Base-by-base conservation (phyloP, 2,888 invertebrate genomes). In the Diarsia dahlii region DNA sequence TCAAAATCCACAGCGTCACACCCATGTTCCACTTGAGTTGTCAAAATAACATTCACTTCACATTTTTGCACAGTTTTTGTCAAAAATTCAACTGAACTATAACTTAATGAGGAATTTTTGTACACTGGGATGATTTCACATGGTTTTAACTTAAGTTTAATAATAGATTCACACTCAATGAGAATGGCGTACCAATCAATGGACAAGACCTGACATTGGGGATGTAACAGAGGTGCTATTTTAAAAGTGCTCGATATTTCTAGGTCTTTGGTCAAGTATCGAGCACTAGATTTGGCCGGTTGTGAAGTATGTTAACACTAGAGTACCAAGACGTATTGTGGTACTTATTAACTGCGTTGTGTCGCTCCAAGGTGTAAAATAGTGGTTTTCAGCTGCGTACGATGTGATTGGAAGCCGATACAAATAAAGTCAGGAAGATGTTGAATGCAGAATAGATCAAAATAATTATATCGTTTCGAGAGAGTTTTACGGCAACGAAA, bases 131-230 rank as follows among this genome's bases (percentile, higher is more conserved):
- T 39, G 3, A 13, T 45, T 66, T 23, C 3, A 48, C n/a, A 65
- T 65, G 10, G 34, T 54, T 56, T 52, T 12, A 60, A 62, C 28
- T 48, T 56, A 0, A 15, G 52, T 12, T 39, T 12, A 28, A 50
- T 28, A 1, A 62, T 28, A 28, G 58, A 71, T 50, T 58, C 10
- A 28, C 52, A 48, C n/a, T 60, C 68, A 0, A 3, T 1, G 23
- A 48, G 63, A 69, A 62, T 63, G 69, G 63, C 69, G 62, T 34
- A 34, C 50, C 34, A 82, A 78, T 81, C 84, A 48, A 83, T 79
- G 60, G 46, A 50, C 50, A 58, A 56, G 39, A 71, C 64, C 45
- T 76, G 67, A 71, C 64, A 58, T 20, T 70, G 74, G 46, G 71
- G 71, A 76, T 80, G 75, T 45, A 46, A 46, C 46, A 18, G 20